Percentiles rank a stretch among this genome's conserved stretches.
These are phyloP conservation scores for Pterobdella sp. DNA, from an alignment of 2,888 invertebrate genomes.

Conservation along the genomic window DNA sequence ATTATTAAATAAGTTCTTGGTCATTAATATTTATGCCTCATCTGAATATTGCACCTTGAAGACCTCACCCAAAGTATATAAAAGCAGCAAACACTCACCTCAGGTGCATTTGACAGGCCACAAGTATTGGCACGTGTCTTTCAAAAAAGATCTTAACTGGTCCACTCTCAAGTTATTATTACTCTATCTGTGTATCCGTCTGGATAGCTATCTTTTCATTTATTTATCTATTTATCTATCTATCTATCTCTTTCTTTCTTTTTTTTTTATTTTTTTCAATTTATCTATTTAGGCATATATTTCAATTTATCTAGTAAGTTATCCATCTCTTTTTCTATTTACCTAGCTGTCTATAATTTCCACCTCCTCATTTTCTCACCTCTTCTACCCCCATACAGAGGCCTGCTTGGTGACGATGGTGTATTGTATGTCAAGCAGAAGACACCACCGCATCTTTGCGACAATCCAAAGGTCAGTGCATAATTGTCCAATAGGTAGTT, in stretches of 20 bases:
- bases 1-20: too few relatives aligned
- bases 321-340: too few relatives aligned
- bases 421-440: conserved; percentile 7
- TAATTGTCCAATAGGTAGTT: too few relatives aligned
- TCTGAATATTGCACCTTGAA: too few relatives aligned
- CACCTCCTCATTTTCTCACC: neutral
- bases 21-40: too few relatives aligned
- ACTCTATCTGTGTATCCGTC: conserved; percentile 14
- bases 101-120: conserved; percentile 58
- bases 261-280: neutral
- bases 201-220: conserved; percentile 22
- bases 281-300: neutral
- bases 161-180: conserved; percentile 60
- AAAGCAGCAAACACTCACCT: too few relatives aligned
- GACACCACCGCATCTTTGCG: neutral
- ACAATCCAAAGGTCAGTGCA: neutral
- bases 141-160: conserved; percentile 76
- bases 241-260: neutral
- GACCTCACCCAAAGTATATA: too few relatives aligned
- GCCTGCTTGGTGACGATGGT: neutral
- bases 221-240: conserved; percentile 18
- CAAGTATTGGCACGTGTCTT: conserved; percentile 80
- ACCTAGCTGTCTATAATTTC: too few relatives aligned
- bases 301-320: neutral
- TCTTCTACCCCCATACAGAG: too few relatives aligned